Evolutionary conservation across 1,140 invertebrate genomes (phyloP).

Genomic region (Drosophila hydei): DNA sequence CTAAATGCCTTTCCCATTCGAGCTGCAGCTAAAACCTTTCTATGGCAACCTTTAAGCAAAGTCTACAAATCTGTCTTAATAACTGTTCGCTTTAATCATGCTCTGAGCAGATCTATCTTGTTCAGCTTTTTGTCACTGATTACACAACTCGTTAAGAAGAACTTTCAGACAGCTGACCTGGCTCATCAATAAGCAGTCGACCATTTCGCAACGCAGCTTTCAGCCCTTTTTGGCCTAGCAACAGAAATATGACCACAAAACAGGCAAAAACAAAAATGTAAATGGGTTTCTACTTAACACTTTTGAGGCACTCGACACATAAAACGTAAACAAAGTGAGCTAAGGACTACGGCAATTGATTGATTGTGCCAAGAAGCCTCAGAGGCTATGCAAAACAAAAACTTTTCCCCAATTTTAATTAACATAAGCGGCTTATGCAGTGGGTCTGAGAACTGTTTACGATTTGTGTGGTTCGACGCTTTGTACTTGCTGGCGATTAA

Average conservation of each 20-base stretch:
- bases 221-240: conserved; percentile 43
- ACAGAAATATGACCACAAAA: conserved; percentile 21
- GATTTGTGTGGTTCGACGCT: conserved; percentile 27
- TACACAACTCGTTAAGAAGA: conserved; percentile 22
- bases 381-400: conserved; percentile 13
- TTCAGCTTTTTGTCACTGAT: conserved; percentile 47
- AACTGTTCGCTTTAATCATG: not conserved
- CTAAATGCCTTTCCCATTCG: too few species aligned
- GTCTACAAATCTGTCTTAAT: not conserved
- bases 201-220: conserved; percentile 8
- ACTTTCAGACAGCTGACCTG: conserved; percentile 41
- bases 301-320: conserved; percentile 23
- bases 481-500: conserved; percentile 61
- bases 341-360: conserved; percentile 46
- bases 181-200: conserved; percentile 51
- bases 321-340: conserved; percentile 34
- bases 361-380: conserved; percentile 52
- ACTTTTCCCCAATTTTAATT: conserved; percentile 63
- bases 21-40: too few species aligned
- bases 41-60: not conserved
- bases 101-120: conserved; percentile 27
- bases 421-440: conserved; percentile 73
- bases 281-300: conserved; percentile 55
- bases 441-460: conserved; percentile 1
- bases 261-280: conserved; percentile 46